Evolutionary conservation across 2,113 vertebrate species (phyloP), one percentile per base, ranked within the genome.

Genomic region (Amazona guildingii): DNA sequence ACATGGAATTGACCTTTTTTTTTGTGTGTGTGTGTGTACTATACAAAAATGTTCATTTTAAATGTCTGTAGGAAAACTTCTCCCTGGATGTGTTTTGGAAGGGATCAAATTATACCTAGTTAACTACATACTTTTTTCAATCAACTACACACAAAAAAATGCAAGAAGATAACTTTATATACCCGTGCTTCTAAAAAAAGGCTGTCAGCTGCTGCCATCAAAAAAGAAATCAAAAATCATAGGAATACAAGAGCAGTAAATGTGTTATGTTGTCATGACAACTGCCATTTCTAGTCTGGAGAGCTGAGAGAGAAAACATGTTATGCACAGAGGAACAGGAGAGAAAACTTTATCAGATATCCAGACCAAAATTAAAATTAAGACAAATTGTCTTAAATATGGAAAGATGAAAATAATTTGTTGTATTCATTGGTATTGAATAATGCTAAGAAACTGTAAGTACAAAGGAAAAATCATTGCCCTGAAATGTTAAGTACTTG

Each of bases 191-290:
- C 85, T 83, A 73, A 82, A 82, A 94, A 77, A 81, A 54, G 12
- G 1, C 24, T 90, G 43, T 73, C 78, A 89, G 66, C 68, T 94
- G 64, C 72, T 95, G 81, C 37, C 35, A 52, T 52, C 21, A 33
- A 76, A 88, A 96, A 72, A 67, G 27, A 55, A 92, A 93, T 28
- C 9, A 93, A 93, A 90, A 96, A 83, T 77, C 86, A 70, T 18
- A 55, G 39, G 52, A 86, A 80, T 70, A 83, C 24, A 68, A 80
- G 31, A 72, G 48, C 27, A 86, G 44, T 70, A 94, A 93, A 89
- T 62, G 70, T 35, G 13, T 92, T 79, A 17, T 63, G 95, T 95
- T 97, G 97, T 91, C 97, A 97, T 96, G 97, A 96, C 95, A 96
- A 97, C 96, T 92, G 31, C 72, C 54, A 54, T 78, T 94, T 70